phyloP scores from a whole-genome alignment of 1,140 invertebrate species.

The Eubasilissa regina region DNA sequence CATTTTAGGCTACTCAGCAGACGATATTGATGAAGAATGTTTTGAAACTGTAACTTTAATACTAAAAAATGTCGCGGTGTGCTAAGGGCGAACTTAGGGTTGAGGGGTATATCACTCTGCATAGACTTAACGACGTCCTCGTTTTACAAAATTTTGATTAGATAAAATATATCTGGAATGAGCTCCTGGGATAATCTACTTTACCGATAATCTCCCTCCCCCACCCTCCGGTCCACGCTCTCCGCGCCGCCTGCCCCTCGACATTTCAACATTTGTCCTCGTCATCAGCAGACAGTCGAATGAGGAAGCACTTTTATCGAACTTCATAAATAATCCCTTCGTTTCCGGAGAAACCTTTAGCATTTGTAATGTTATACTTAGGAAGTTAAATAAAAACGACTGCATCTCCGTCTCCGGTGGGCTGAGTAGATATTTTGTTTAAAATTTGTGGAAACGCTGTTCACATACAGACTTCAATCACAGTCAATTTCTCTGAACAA shows the following conservation, averaged over 20 bases:
- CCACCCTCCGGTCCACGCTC: neutral
- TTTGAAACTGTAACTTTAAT: too few relatives aligned
- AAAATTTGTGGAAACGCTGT: too few relatives aligned
- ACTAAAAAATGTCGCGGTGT: too few relatives aligned
- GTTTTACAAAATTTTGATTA: neutral
- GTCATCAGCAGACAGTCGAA: constrained; percentile 25
- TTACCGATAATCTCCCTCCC: neutral
- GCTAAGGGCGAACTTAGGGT: too few relatives aligned
- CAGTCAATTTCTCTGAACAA: too few relatives aligned
- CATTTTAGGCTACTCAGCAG: too few relatives aligned
- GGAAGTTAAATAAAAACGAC: neutral
- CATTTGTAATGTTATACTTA: constrained; percentile 2
- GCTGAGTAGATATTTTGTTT: too few relatives aligned
- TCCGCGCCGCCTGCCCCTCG: neutral
- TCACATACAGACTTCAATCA: too few relatives aligned
- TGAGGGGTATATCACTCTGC: too few relatives aligned
- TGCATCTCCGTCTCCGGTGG: neutral
- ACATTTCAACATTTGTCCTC: constrained; percentile 19
- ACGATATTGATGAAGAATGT: too few relatives aligned
- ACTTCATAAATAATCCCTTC: constrained; percentile 33
- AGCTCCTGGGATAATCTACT: neutral
- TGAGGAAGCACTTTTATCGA: constrained; percentile 24
- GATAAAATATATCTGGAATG: neutral
- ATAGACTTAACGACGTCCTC: too few relatives aligned
- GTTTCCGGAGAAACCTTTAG: constrained; percentile 11